Evolutionary conservation across 2,797 vertebrate species (phyloP).

Genomic region (Otolemur crassicaudatus): DNA sequence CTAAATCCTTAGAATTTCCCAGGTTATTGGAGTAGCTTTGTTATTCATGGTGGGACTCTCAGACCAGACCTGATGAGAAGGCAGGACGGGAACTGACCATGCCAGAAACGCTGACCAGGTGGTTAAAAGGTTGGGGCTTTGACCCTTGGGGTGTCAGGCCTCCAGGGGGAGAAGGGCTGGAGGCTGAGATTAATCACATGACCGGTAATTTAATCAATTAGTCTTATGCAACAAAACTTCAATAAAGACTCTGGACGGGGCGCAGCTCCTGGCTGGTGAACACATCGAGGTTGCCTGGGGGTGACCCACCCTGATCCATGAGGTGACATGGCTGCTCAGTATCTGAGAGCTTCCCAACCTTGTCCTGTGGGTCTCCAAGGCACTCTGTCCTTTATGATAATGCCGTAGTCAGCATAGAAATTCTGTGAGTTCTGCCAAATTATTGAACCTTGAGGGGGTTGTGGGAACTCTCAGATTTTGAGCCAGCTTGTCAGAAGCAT

Average conservation of each 20-base stretch:
- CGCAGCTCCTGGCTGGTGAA: neutral
- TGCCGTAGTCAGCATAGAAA: accelerated
- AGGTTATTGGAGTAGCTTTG: neutral
- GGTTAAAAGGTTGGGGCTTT: neutral
- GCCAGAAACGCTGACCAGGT: no score
- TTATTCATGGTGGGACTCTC: neutral
- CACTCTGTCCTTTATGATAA: accelerated
- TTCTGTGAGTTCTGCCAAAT: neutral
- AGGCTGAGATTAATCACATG: neutral
- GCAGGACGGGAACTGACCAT: neutral
- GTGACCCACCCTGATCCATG: neutral
- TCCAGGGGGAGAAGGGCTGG: accelerated
- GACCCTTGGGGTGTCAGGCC: no score
- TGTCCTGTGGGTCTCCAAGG: neutral
- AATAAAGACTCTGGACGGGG: neutral
- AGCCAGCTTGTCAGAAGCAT: neutral
- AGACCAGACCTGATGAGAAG: neutral
- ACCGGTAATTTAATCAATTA: neutral
- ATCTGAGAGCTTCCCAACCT: neutral
- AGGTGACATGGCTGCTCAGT: neutral
- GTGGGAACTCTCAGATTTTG: neutral
- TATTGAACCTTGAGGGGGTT: accelerated
- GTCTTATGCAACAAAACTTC: neutral
- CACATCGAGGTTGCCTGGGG: no score
- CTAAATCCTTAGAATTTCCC: neutral